A percentile compares a stretch with the other conserved stretches of the same genome.
Evolutionary conservation across 2,113 vertebrate species (phyloP).

Genomic region (Vulpes ferrilata): DNA sequence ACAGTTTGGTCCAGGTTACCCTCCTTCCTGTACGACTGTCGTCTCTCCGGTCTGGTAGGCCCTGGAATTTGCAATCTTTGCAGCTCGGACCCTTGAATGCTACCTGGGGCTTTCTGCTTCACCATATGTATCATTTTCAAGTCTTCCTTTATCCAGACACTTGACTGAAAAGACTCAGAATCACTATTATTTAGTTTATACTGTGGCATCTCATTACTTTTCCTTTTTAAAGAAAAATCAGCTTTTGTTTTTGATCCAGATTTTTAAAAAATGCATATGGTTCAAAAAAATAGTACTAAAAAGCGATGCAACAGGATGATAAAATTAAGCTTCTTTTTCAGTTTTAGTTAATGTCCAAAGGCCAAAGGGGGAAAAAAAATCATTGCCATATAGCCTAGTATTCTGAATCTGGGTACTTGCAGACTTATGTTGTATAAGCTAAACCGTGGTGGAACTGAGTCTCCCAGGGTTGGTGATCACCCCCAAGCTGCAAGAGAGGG

Average conservation of each 20-base stretch:
- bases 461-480: background rate
- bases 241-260: background rate
- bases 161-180: background rate
- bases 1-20: background rate
- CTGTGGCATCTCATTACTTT: background rate
- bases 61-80: background rate
- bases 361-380: background rate
- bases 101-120: background rate
- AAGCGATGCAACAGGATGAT: background rate
- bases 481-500: background rate
- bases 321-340: background rate
- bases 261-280: background rate
- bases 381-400: background rate
- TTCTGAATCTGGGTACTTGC: background rate
- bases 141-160: constrained; percentile 7
- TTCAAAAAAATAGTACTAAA: background rate
- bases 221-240: background rate
- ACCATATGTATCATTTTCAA: background rate
- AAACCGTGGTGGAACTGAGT: background rate
- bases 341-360: background rate
- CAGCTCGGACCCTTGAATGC: background rate
- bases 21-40: background rate
- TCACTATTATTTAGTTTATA: background rate
- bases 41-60: background rate
- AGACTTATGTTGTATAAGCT: background rate